These are phyloP conservation scores for Oreochromis spilurus DNA, from an alignment of 2,113 vertebrate genomes.

Conservation along the genomic window DNA sequence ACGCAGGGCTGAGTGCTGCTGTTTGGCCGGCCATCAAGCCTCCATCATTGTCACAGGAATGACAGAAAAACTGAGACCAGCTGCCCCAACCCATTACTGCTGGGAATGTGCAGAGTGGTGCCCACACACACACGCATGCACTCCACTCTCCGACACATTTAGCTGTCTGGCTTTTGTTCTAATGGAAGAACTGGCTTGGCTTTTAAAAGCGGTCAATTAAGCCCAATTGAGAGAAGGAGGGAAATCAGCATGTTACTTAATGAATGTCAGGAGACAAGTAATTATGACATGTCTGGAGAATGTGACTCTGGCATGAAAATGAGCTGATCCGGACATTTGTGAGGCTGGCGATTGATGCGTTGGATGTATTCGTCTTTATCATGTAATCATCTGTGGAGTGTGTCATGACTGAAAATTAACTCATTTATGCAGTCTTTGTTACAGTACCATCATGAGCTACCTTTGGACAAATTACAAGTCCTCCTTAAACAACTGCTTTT, in stretches of 20 bases:
- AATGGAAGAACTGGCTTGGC: constrained; percentile 55
- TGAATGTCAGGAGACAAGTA: constrained; percentile 70
- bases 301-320: constrained; percentile 47
- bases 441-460: background rate
- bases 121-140: background rate
- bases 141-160: constrained; percentile 29
- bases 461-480: background rate
- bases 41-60: constrained; percentile 30
- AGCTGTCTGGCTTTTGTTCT: constrained; percentile 49
- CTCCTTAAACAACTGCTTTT: background rate
- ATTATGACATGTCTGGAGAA: constrained; percentile 58
- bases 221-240: constrained; percentile 35
- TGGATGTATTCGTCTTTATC: constrained; percentile 9
- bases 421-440: constrained; percentile 2
- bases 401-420: constrained; percentile 13
- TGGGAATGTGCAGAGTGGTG: background rate
- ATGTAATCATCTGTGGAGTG: constrained; percentile 12
- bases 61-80: constrained; percentile 48
- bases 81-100: constrained; percentile 50
- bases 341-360: constrained; percentile 12
- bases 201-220: constrained; percentile 68
- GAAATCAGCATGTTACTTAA: constrained; percentile 57
- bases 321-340: constrained; percentile 33
- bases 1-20: background rate
- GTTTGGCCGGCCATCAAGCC: constrained; percentile 9